Conservation (phyloP, 2,888 invertebrate genomes). For the Agrenia bidenticulata region DNA sequence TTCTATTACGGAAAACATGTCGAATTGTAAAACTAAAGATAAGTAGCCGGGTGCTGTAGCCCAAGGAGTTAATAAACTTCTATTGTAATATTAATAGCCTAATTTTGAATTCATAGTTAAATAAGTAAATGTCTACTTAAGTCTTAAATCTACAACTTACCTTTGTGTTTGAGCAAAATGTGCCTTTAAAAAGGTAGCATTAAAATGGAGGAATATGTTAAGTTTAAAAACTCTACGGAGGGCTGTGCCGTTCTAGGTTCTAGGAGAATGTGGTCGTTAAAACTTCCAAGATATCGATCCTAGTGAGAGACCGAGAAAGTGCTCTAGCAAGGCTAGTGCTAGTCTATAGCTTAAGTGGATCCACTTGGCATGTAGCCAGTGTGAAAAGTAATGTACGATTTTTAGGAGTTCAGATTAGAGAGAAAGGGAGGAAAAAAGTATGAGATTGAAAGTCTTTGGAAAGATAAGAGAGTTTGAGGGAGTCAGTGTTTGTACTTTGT, state of each 20-base stretch:
- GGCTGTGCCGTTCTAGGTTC: background rate
- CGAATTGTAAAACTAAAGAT: too few relatives aligned
- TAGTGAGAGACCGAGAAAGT: background rate
- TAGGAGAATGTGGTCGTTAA: background rate
- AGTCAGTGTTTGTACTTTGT: background rate
- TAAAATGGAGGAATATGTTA: too few relatives aligned
- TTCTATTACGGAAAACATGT: too few relatives aligned
- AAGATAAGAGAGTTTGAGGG: background rate
- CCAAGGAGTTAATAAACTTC: too few relatives aligned
- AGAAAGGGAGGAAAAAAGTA: background rate
- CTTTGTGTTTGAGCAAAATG: too few relatives aligned
- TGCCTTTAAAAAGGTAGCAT: too few relatives aligned
- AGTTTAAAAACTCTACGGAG: background rate
- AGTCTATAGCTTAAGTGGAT: slow-evolving; percentile 6
- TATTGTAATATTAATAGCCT: too few relatives aligned
- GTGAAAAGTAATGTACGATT: slow-evolving; percentile 1
- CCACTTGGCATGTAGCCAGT: slow-evolving; percentile 12
- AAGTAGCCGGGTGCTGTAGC: too few relatives aligned
- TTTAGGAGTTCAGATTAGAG: background rate
- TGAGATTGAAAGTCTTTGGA: background rate
- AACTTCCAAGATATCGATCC: slow-evolving; percentile 6
- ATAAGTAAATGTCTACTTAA: too few relatives aligned
- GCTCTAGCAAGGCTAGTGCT: too few relatives aligned
- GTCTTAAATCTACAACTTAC: background rate
- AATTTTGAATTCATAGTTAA: too few relatives aligned